phyloP scores from a whole-genome alignment of 2,888 invertebrate genomes.

The Lacanobia oleracea region DNA sequence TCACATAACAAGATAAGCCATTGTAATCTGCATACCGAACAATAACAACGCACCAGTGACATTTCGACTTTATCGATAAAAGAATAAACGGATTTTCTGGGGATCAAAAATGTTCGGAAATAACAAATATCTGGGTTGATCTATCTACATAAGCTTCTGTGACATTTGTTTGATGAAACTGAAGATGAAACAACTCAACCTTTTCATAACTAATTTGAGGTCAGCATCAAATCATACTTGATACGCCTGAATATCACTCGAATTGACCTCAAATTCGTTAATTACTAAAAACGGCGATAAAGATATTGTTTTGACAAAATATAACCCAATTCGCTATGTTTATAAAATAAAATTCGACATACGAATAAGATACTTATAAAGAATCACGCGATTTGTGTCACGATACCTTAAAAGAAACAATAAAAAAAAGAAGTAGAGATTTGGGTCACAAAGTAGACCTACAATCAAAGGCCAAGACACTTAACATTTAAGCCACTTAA shows the following conservation, averaged over 20 bases:
- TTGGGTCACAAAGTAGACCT: neutral
- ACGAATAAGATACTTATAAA: neutral
- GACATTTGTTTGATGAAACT: neutral
- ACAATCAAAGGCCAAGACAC: neutral
- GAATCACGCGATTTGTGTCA: neutral
- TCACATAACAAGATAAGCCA: conserved; percentile 38
- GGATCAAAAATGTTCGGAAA: conserved; percentile 17
- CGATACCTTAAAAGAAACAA: neutral
- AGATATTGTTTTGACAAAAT: conserved; percentile 12
- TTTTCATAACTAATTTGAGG: conserved; percentile 22
- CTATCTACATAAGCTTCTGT: neutral
- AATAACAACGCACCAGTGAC: conserved; percentile 14
- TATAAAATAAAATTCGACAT: conserved; percentile 15
- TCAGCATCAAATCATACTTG: conserved; percentile 10
- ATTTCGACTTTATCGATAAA: conserved; percentile 44
- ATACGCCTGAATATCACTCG: conserved; percentile 6
- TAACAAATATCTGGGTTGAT: conserved; percentile 11
- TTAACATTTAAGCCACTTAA: conserved; percentile 21
- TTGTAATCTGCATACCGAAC: conserved; percentile 17
- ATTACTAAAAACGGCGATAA: conserved; percentile 1
- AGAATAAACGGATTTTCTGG: conserved; percentile 10
- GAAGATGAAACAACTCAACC: neutral
- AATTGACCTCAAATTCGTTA: neutral
- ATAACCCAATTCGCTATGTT: conserved; percentile 20
- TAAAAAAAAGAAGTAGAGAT: neutral